These are phyloP conservation scores for Aphelenchoides bicaudatus DNA, from an alignment of 2,888 invertebrate species.

Conservation along the genomic window DNA sequence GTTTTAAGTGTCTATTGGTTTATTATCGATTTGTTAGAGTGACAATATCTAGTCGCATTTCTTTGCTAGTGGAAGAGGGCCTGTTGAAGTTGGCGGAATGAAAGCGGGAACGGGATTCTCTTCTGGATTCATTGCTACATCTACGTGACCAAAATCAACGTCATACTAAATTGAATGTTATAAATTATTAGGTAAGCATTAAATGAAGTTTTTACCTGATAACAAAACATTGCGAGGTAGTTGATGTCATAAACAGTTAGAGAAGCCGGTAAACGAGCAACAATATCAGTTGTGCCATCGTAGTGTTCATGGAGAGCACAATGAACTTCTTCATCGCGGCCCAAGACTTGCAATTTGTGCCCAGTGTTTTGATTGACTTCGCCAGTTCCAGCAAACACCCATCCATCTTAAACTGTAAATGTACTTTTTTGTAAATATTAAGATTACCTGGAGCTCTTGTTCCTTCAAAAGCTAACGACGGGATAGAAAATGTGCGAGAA, in stretches of 20 bases:
- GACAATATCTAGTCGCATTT: conserved; percentile 10
- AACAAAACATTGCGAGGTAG: conserved; percentile 46
- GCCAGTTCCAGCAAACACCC: conserved; percentile 50
- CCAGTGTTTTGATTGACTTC: conserved; percentile 43
- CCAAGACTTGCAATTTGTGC: conserved; percentile 45
- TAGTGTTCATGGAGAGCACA: conserved; percentile 51
- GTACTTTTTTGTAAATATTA: neutral
- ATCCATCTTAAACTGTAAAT: conserved; percentile 43
- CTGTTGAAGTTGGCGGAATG: conserved; percentile 38
- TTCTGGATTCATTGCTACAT: conserved; percentile 36
- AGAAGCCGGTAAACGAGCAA: conserved; percentile 38
- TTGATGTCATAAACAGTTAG: conserved; percentile 52
- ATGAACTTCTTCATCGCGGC: conserved; percentile 45
- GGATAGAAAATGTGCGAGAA: conserved; percentile 43
- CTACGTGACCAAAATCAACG: conserved; percentile 52
- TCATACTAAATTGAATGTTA: conserved; percentile 43
- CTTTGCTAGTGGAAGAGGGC: conserved; percentile 7
- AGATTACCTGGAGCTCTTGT: conserved; percentile 50
- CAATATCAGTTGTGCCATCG: conserved; percentile 35
- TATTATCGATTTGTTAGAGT: neutral
- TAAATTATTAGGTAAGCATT: conserved; percentile 38
- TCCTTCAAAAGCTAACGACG: conserved; percentile 48
- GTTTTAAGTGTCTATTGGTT: neutral
- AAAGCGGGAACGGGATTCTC: conserved; percentile 45
- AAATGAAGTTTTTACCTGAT: conserved; percentile 24